Evolutionary conservation across 1,140 invertebrate species (phyloP), one percentile per base, ranked within the genome.

Genomic region (Saxidomus purpurata): DNA sequence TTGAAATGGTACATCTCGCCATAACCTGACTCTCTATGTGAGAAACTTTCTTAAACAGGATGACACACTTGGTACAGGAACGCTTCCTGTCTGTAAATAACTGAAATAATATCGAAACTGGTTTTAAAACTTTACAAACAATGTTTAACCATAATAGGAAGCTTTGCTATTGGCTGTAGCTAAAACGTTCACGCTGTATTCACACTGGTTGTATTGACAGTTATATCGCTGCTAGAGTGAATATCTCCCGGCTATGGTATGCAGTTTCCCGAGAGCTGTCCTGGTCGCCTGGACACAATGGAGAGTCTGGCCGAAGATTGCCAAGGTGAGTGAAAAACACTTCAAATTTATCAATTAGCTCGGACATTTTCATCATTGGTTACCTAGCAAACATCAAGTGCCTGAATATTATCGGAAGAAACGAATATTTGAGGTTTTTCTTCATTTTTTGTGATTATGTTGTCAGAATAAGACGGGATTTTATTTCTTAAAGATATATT

Each of bases 301-400:
- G 76, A 55, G 43, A 52, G 47, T 28, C 47, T 79, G 47, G 13
- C 43, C 47, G 76, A 79, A 28, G 76, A 59, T 79, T 79, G 49
- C 28, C 47, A 79, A 79, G 49, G 76, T 55, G 76, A 59, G 76
- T 59, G 76, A 36, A 15, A 52, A 55, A 55, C 76, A 79, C 76
- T 79, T 79, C 22, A 79, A 22, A 31, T 49, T 52, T 79, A 55
- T 79, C 47, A 79, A 79, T 79, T 79, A 79, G 36, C 49, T 79
- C 47, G 76, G 47, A 79, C 76, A 55, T 52, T 79, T 79, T 79
- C 28, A 31, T 55, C 34, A 79, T 19, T 79, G 47, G 76, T 79
- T 52, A 79, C 76, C 76, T 79, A 79, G 76, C 76, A 79, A 79
- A 79, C 76, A 47, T 79, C 76, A 79, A 79, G 76, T 79, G 34